Conservation (phyloP, 2,113 vertebrate species). For the Ammodytes dubius region DNA sequence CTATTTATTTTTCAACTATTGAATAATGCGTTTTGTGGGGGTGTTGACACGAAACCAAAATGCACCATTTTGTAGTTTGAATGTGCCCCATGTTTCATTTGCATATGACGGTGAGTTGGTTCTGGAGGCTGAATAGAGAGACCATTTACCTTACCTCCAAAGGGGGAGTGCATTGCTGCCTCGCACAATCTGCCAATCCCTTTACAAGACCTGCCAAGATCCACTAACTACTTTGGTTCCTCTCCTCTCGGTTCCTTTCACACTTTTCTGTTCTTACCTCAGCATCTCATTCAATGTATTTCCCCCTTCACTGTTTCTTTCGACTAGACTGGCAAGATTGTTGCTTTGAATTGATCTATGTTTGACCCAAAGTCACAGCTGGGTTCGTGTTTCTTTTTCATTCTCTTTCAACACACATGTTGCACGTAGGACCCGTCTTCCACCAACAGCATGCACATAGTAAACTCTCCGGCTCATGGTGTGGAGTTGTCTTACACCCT, state of each 20-base stretch:
- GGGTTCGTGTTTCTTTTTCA: conserved; percentile 24
- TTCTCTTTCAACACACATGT: not conserved
- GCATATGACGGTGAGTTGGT: conserved; percentile 72
- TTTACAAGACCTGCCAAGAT: conserved; percentile 63
- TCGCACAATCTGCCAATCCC: conserved; percentile 52
- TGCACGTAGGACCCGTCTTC: not conserved
- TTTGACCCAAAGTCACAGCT: conserved; percentile 48
- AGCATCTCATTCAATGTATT: conserved; percentile 30
- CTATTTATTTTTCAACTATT: not conserved
- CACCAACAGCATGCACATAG: conserved; percentile 39
- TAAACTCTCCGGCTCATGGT: conserved; percentile 22
- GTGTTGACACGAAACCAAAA: conserved; percentile 11
- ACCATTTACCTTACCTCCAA: conserved; percentile 53
- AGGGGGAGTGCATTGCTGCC: conserved; percentile 43
- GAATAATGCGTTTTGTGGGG: conserved; percentile 9
- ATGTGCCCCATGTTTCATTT: conserved; percentile 64
- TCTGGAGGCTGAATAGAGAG: conserved; percentile 58
- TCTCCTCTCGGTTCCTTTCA: conserved; percentile 47
- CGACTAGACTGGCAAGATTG: conserved; percentile 23
- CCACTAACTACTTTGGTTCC: conserved; percentile 47
- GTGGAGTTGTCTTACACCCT: conserved; percentile 23
- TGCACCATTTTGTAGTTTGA: conserved; percentile 10
- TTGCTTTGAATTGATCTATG: conserved; percentile 52
- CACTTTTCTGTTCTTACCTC: conserved; percentile 21
- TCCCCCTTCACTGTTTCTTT: conserved; percentile 49